A percentile compares a stretch with the other conserved stretches of the same genome.
These are phyloP conservation scores for Drosophila ambigua DNA, from an alignment of 1,140 invertebrate species.

Conservation along the genomic window DNA sequence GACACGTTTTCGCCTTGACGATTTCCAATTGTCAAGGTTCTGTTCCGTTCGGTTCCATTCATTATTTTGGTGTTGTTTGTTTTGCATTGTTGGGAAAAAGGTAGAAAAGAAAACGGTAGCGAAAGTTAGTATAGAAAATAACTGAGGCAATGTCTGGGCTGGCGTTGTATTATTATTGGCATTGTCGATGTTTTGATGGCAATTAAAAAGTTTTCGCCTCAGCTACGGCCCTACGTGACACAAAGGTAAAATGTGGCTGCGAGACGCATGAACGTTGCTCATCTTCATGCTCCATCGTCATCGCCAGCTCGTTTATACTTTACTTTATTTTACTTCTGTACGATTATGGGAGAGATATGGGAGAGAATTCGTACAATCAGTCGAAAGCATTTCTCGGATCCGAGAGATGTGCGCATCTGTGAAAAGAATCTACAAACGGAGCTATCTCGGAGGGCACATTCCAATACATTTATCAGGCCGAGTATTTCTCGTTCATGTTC, in stretches of 20 bases:
- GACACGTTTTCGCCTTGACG: slow-evolving; percentile 93
- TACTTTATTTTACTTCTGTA: not conserved
- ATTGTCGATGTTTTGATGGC: slow-evolving; percentile 39
- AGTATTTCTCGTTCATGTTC: not conserved
- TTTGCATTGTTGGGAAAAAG: slow-evolving; percentile 39
- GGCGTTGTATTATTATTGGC: slow-evolving; percentile 32
- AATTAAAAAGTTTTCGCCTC: slow-evolving; percentile 72
- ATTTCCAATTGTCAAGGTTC: slow-evolving; percentile 98
- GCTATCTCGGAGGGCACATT: too few relatives aligned
- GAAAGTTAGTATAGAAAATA: slow-evolving; percentile 74
- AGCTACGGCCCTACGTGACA: slow-evolving; percentile 42
- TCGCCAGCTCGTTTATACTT: slow-evolving; percentile 2
- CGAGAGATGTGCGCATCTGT: slow-evolving; percentile 11
- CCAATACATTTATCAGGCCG: too few relatives aligned
- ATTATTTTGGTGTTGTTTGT: slow-evolving; percentile 22
- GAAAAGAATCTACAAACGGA: too few relatives aligned
- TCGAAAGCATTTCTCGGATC: slow-evolving; percentile 2
- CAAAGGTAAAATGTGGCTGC: slow-evolving; percentile 64
- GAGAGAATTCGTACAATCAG: slow-evolving; percentile 8
- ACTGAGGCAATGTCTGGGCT: slow-evolving; percentile 46
- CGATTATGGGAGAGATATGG: not conserved
- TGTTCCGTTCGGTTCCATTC: slow-evolving; percentile 78
- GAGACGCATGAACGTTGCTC: slow-evolving; percentile 30
- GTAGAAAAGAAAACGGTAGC: slow-evolving; percentile 29
- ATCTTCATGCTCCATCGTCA: not conserved